Percentiles rank a stretch among this genome's conserved stretches.
Evolutionary conservation across 1,140 invertebrate genomes (phyloP).

Genomic region (Polypedilum pembai): DNA sequence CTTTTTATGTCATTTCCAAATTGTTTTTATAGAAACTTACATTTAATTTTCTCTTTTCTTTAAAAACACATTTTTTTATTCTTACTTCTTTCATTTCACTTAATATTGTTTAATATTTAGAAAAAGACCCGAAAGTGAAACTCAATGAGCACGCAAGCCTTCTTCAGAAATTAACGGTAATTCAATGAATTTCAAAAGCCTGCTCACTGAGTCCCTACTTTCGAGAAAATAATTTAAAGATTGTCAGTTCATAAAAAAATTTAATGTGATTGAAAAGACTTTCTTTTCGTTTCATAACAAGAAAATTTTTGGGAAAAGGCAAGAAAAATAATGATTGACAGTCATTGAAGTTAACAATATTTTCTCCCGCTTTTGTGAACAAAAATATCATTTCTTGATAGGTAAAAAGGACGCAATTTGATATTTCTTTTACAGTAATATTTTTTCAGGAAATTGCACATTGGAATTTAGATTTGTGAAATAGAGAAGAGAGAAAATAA

Average conservation of each 20-base stretch:
- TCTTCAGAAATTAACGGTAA: too few relatives aligned
- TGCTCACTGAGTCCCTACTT: not conserved
- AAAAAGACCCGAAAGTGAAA: not conserved
- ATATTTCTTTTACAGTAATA: not conserved
- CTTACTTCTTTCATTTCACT: not conserved
- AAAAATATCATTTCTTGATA: not conserved
- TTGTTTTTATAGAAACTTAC: too few relatives aligned
- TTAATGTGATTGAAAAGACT: not conserved
- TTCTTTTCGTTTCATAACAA: not conserved
- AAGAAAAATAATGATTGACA: conserved; percentile 1
- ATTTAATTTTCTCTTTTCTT: too few relatives aligned
- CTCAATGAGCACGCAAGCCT: too few relatives aligned
- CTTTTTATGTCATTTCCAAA: too few relatives aligned
- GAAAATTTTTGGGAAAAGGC: not conserved
- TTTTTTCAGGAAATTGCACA: too few relatives aligned
- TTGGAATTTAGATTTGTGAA: too few relatives aligned
- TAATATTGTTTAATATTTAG: not conserved
- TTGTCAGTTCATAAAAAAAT: conserved; percentile 14
- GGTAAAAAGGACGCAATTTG: not conserved
- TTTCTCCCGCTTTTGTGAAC: not conserved
- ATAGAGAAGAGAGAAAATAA: too few relatives aligned
- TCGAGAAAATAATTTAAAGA: conserved; percentile 2
- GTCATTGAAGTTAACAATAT: conserved; percentile 6
- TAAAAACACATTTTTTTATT: not conserved
- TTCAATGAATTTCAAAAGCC: not conserved